phyloP scores from a whole-genome alignment of 2,888 invertebrate species.

The Lissonota sp. region DNA sequence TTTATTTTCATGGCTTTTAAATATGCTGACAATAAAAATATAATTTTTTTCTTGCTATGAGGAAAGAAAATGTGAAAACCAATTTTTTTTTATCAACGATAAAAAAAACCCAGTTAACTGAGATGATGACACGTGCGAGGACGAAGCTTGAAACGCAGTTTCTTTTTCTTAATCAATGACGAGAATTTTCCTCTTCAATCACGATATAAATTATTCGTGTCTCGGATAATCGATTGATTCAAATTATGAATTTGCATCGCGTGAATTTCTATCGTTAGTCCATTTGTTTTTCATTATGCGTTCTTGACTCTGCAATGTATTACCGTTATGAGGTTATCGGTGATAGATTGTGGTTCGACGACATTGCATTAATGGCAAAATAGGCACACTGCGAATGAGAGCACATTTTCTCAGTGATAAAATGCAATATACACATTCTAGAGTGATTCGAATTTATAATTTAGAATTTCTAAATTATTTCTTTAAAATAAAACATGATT shows the following conservation, averaged over 20 bases:
- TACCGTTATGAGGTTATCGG: constrained; percentile 36
- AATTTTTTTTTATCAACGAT: too few species aligned
- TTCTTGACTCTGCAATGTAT: constrained; percentile 25
- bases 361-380: constrained; percentile 18
- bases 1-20: too few species aligned
- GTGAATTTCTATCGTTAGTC: neutral
- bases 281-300: neutral
- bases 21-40: too few species aligned
- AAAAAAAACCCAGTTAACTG: too few species aligned
- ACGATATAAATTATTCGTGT: constrained; percentile 1
- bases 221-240: constrained; percentile 10
- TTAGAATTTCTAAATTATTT: too few species aligned
- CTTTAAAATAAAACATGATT: too few species aligned
- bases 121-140: too few species aligned
- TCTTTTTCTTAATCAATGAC: neutral
- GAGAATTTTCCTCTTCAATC: constrained; percentile 15
- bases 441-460: too few species aligned
- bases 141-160: neutral
- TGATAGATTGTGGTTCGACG: constrained; percentile 13
- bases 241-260: neutral
- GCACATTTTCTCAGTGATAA: neutral
- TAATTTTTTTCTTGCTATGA: too few species aligned
- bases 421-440: neutral
- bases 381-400: constrained; percentile 10
- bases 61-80: too few species aligned